Percentiles rank a stretch among this genome's conserved stretches.
phyloP scores from a whole-genome alignment of 2,797 vertebrate genomes.

The Botia kubotai region DNA sequence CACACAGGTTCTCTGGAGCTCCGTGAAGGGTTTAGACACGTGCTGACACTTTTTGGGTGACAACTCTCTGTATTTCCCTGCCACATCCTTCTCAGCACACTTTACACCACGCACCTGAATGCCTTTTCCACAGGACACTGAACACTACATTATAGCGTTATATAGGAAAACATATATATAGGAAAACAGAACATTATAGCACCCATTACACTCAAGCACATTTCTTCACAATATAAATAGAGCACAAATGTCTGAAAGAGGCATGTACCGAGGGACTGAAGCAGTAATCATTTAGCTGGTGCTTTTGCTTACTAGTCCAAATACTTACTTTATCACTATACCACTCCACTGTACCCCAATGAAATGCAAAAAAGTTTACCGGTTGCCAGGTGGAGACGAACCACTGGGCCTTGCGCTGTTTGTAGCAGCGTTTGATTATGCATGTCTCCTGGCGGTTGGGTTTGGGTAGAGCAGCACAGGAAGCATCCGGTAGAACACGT shows the following conservation, averaged over 20 bases:
- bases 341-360: background rate
- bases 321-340: background rate
- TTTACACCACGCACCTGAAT: conserved; percentile 81
- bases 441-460: conserved; percentile 84
- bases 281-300: no score
- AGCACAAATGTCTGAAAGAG: background rate
- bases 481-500: conserved; percentile 71
- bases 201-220: background rate
- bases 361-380: conserved; percentile 66
- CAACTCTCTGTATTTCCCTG: conserved; percentile 85
- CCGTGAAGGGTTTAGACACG: conserved; percentile 77
- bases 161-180: background rate
- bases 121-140: conserved; percentile 83
- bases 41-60: conserved; percentile 83
- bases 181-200: conserved; percentile 16
- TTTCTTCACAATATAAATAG: background rate
- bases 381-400: conserved; percentile 86
- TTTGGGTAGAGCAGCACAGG: conserved; percentile 76
- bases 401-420: conserved; percentile 86
- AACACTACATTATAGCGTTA: conserved; percentile 77
- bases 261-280: background rate
- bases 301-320: no score
- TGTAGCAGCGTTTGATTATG: conserved; percentile 83
- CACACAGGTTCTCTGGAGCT: conserved; percentile 79
- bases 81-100: conserved; percentile 85